Conservation (phyloP, 2,113 vertebrate genomes). For the Haemorhous mexicanus region DNA sequence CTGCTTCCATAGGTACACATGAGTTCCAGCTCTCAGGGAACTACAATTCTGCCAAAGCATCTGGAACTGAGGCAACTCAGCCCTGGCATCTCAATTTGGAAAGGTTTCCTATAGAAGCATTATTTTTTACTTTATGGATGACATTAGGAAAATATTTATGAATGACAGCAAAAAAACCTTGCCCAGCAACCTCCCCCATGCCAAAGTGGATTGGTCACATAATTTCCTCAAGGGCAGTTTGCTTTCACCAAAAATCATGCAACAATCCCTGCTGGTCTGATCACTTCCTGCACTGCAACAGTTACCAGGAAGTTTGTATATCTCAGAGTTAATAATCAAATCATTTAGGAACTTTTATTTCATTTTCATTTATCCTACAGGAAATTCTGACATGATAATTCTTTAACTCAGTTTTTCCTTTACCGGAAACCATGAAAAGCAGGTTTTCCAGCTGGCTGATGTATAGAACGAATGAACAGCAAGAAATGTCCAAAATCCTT, state of each 20-base stretch:
- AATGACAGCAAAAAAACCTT: neutral
- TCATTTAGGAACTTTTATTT: slow-evolving; percentile 7
- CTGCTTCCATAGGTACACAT: slow-evolving; percentile 24
- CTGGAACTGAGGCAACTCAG: neutral
- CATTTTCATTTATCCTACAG: slow-evolving; percentile 39
- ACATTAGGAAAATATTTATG: neutral
- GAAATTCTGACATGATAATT: slow-evolving; percentile 47
- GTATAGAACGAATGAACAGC: slow-evolving; percentile 42
- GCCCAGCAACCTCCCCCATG: neutral
- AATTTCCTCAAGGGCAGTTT: neutral
- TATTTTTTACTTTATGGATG: neutral
- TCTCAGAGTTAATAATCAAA: slow-evolving; percentile 12
- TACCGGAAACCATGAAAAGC: slow-evolving; percentile 14
- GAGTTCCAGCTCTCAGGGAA: slow-evolving; percentile 27
- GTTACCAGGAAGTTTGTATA: neutral
- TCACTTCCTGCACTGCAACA: neutral
- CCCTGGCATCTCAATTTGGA: neutral
- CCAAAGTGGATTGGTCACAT: neutral
- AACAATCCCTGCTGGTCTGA: neutral
- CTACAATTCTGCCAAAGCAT: slow-evolving; percentile 21
- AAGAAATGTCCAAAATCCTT: slow-evolving; percentile 57
- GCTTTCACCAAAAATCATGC: neutral
- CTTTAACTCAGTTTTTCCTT: slow-evolving; percentile 1
- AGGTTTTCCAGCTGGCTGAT: slow-evolving; percentile 47
- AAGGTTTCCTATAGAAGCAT: neutral